Percentiles rank a stretch among this genome's conserved stretches.
Evolutionary conservation across 2,113 vertebrate genomes (phyloP).

Genomic region (Marmota monax): DNA sequence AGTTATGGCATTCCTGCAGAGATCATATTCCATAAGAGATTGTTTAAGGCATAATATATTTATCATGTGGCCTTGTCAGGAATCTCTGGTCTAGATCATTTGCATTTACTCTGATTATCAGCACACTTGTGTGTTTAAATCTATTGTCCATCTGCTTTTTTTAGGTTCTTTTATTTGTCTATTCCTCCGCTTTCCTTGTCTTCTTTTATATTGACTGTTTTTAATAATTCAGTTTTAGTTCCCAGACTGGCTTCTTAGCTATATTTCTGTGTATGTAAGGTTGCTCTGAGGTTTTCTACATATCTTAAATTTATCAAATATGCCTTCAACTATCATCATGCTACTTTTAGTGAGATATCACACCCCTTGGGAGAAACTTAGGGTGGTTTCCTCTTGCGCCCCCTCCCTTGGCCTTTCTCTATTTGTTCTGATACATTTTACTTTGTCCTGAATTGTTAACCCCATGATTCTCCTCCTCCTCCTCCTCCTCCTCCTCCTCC

Average conservation of each 20-base stretch:
- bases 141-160: background rate
- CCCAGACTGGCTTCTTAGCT: background rate
- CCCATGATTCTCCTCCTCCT: too few relatives aligned
- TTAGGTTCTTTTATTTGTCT: background rate
- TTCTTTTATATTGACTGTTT: background rate
- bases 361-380: too few relatives aligned
- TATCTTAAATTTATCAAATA: background rate
- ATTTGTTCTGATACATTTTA: background rate
- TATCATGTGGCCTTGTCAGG: background rate
- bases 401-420: too few relatives aligned
- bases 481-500: too few relatives aligned
- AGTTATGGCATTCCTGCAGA: background rate
- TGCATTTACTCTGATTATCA: background rate
- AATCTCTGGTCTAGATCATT: background rate
- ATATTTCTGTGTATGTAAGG: too few relatives aligned
- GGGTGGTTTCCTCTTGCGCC: rapidly evolving
- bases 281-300: background rate
- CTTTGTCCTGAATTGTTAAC: background rate
- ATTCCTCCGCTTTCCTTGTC: background rate
- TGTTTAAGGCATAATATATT: too few relatives aligned
- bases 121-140: background rate
- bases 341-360: background rate
- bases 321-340: background rate
- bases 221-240: background rate
- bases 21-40: background rate